These are phyloP conservation scores for Rhinatrema bivittatum DNA, from an alignment of 2,797 vertebrate species.

Conservation along the genomic window DNA sequence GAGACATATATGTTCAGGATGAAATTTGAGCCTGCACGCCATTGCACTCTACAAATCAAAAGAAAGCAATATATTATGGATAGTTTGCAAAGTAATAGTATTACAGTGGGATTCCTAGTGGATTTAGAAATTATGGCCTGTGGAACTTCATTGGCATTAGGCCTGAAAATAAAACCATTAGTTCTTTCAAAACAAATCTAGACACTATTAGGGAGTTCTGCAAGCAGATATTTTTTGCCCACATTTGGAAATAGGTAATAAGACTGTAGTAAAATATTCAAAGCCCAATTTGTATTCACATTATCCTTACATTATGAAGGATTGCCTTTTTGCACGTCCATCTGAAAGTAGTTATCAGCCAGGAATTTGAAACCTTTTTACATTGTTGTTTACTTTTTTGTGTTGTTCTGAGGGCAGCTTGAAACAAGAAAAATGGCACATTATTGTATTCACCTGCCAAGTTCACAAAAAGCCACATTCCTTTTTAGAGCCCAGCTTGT, in stretches of 20 bases:
- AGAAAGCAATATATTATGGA: constrained; percentile 37
- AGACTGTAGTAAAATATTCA: constrained; percentile 38
- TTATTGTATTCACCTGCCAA: constrained; percentile 23
- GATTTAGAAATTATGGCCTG: constrained; percentile 48
- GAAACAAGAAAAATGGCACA: constrained; percentile 12
- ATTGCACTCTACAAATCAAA: constrained; percentile 51
- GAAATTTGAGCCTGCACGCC: constrained; percentile 34
- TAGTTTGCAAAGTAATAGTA: constrained; percentile 27
- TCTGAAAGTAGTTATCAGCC: constrained; percentile 45
- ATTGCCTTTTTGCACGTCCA: constrained; percentile 40
- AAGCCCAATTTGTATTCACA: constrained; percentile 42
- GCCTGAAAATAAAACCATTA: constrained; percentile 48
- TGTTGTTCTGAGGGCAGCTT: constrained; percentile 11
- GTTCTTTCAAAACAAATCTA: constrained; percentile 44
- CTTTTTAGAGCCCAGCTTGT: neutral
- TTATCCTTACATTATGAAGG: constrained; percentile 46
- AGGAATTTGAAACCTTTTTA: constrained; percentile 25
- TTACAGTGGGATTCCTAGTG: constrained; percentile 28
- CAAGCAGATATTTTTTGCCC: constrained; percentile 10
- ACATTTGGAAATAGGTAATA: constrained; percentile 49
- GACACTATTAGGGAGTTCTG: constrained; percentile 23
- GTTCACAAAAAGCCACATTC: constrained; percentile 16
- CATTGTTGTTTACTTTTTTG: constrained; percentile 23
- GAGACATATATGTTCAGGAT: constrained; percentile 19
- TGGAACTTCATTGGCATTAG: constrained; percentile 40